Percentiles rank a stretch among this genome's conserved stretches.
Evolutionary conservation across 35 echinoderm and acorn worm genomes (phyloP).

Genomic region (Diadema setosum): DNA sequence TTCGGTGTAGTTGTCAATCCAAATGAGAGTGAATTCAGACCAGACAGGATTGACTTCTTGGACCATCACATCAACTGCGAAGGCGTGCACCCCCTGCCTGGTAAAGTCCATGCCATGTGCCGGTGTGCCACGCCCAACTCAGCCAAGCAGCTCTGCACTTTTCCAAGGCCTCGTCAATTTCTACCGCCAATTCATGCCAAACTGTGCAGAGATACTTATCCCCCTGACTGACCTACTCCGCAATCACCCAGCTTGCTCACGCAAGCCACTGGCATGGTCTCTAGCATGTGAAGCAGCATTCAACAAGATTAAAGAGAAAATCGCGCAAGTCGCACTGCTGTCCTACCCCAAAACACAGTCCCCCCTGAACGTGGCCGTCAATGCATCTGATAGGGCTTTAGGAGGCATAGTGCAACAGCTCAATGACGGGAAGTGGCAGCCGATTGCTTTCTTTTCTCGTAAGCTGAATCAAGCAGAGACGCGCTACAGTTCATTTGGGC

Average conservation of each 20-base stretch:
- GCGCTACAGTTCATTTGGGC: constrained; percentile 29
- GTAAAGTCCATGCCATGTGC: constrained; percentile 24
- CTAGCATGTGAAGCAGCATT: background rate
- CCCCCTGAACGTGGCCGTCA: too few relatives aligned
- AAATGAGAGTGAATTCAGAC: too few relatives aligned
- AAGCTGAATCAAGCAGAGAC: background rate
- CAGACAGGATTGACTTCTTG: too few relatives aligned
- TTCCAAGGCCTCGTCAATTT: constrained; percentile 37
- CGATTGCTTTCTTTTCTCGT: constrained; percentile 43
- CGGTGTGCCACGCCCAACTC: constrained; percentile 20
- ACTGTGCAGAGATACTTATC: background rate
- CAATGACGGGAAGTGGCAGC: background rate
- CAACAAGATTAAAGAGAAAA: background rate
- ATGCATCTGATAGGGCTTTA: constrained; percentile 11
- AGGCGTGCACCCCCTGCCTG: background rate
- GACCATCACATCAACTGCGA: background rate
- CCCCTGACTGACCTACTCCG: constrained; percentile 29
- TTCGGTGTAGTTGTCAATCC: too few relatives aligned
- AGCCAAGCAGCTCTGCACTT: background rate
- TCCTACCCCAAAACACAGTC: too few relatives aligned
- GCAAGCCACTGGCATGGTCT: background rate
- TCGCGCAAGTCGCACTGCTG: background rate
- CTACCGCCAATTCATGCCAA: constrained; percentile 12
- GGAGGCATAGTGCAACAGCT: background rate
- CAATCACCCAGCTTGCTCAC: background rate